Conservation (phyloP, 2,888 invertebrate genomes). For the Nycteola revayana region DNA sequence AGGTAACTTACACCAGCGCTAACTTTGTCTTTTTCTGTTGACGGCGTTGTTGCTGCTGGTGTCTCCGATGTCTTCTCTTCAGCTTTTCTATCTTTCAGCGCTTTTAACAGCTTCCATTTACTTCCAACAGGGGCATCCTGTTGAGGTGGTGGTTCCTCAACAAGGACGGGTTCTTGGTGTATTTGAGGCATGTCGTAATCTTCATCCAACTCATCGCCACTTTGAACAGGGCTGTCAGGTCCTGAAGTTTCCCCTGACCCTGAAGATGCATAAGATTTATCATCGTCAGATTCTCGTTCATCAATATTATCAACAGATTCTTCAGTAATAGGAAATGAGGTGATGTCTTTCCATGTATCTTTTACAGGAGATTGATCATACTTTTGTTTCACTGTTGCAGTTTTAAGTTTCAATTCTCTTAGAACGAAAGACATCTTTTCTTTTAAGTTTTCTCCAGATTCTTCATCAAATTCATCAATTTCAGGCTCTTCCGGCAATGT, state of each 20-base stretch:
- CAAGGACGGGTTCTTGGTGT: conserved; percentile 48
- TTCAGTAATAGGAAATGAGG: conserved; percentile 73
- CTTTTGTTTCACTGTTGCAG: conserved; percentile 71
- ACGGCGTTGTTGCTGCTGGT: conserved; percentile 83
- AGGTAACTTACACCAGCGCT: conserved; percentile 86
- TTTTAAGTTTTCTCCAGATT: conserved; percentile 86
- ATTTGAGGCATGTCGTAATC: conserved; percentile 82
- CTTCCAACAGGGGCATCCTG: conserved; percentile 86
- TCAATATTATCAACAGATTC: conserved; percentile 61
- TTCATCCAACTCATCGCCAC: conserved; percentile 87
- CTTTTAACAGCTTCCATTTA: conserved; percentile 95
- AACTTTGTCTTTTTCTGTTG: conserved; percentile 84
- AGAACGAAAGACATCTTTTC: conserved; percentile 91
- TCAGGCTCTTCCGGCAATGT: conserved; percentile 83
- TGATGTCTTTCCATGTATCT: conserved; percentile 73
- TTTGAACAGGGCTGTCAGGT: conserved; percentile 91
- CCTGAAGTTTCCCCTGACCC: conserved; percentile 93
- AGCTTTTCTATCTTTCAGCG: conserved; percentile 93
- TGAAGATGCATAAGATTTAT: conserved; percentile 82
- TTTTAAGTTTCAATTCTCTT: conserved; percentile 87
- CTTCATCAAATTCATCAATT: conserved; percentile 73
- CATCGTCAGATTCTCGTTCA: conserved; percentile 55
- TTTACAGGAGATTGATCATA: conserved; percentile 62
- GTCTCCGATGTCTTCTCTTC: conserved; percentile 91
- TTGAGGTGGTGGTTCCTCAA: conserved; percentile 57